phyloP scores from a whole-genome alignment of 1,140 invertebrate species.

The Formica selysi region DNA sequence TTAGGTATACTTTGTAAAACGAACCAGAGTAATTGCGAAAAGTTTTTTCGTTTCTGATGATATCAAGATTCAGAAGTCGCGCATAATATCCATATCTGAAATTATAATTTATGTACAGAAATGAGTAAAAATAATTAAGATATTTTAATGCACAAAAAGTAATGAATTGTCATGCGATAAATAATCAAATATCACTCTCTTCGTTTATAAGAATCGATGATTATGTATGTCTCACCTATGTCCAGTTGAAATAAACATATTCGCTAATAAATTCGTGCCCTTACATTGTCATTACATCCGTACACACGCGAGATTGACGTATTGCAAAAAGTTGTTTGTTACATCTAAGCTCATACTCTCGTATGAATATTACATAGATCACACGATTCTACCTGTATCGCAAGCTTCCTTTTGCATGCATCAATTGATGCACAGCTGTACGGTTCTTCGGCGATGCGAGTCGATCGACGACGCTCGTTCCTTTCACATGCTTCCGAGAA shows the following conservation, averaged over 20 bases:
- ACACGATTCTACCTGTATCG: neutral
- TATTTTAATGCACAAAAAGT: too few relatives aligned
- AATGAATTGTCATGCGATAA: too few relatives aligned
- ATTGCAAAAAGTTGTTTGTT: neutral
- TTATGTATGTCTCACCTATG: too few relatives aligned
- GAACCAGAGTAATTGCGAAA: neutral
- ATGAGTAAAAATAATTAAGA: too few relatives aligned
- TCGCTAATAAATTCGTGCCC: neutral
- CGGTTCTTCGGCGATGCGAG: neutral
- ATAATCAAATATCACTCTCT: too few relatives aligned
- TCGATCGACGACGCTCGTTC: neutral
- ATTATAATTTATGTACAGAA: too few relatives aligned
- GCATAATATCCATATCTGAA: too few relatives aligned
- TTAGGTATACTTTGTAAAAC: neutral
- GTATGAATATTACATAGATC: neutral
- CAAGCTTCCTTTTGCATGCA: neutral
- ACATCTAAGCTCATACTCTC: neutral
- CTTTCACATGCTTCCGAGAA: conserved; percentile 60
- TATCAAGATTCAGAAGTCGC: too few relatives aligned
- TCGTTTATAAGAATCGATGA: too few relatives aligned
- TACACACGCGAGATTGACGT: neutral
- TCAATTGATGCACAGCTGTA: neutral
- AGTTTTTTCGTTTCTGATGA: neutral
- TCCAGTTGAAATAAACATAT: neutral
- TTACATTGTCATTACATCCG: neutral